Percentiles rank a stretch among this genome's conserved stretches.
Conservation (phyloP, 2,888 invertebrate species). For the Altica lythri region DNA sequence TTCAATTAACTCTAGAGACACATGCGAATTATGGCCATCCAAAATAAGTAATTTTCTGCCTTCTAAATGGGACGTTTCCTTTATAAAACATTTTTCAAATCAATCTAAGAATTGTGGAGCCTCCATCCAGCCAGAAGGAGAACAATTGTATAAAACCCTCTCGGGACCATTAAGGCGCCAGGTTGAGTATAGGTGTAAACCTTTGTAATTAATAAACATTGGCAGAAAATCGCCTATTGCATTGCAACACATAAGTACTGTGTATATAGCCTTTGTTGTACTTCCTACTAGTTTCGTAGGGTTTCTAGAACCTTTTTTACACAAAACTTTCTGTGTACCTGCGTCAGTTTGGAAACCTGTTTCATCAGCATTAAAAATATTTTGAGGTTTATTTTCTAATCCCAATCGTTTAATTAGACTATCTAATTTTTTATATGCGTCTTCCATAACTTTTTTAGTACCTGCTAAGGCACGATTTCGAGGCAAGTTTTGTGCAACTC, state of each 20-base stretch:
- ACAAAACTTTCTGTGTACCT: constrained; percentile 31
- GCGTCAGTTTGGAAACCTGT: constrained; percentile 35
- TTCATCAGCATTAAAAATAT: constrained; percentile 32
- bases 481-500: constrained; percentile 16
- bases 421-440: constrained; percentile 27
- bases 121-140: constrained; percentile 36
- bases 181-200: constrained; percentile 29
- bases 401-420: neutral
- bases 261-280: constrained; percentile 31
- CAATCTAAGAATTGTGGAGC: constrained; percentile 30
- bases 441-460: constrained; percentile 22
- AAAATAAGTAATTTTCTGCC: constrained; percentile 30
- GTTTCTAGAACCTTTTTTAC: constrained; percentile 23
- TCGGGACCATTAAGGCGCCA: constrained; percentile 24
- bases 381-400: constrained; percentile 31
- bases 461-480: constrained; percentile 27
- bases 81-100: constrained; percentile 30
- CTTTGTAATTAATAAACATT: constrained; percentile 34
- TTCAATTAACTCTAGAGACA: constrained; percentile 26
- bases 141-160: constrained; percentile 30
- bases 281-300: constrained; percentile 29
- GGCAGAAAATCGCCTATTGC: constrained; percentile 31
- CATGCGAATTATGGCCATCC: constrained; percentile 34
- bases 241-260: constrained; percentile 32
- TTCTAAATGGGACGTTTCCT: constrained; percentile 17